These are phyloP conservation scores for Drosophila orosa DNA, from an alignment of 1,140 invertebrate genomes.

Conservation along the genomic window DNA sequence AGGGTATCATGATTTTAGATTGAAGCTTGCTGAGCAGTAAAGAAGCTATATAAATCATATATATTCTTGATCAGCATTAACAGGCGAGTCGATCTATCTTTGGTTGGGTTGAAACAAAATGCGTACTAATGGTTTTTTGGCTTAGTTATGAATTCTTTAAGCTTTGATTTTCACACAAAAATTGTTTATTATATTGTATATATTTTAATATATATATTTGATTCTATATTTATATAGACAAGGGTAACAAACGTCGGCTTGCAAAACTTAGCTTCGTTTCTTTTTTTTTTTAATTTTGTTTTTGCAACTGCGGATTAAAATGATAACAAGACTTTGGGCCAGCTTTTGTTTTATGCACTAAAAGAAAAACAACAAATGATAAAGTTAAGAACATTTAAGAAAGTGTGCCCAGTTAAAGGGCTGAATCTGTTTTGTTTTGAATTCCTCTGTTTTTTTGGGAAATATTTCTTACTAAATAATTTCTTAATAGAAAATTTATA, in stretches of 20 bases:
- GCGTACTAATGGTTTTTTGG: no score
- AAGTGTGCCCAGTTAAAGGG: neutral
- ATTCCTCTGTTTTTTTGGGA: neutral
- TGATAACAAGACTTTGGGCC: constrained; percentile 71
- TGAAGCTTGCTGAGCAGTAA: neutral
- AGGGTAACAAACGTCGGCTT: neutral
- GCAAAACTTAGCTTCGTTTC: neutral
- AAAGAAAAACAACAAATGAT: neutral
- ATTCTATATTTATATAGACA: no score
- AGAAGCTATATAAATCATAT: neutral
- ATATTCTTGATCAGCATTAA: no score
- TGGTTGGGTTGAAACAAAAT: no score
- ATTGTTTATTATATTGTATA: no score
- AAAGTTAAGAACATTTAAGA: neutral
- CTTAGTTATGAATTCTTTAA: no score
- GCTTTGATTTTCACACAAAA: neutral
- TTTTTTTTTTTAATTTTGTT: neutral
- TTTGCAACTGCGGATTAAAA: constrained; percentile 67
- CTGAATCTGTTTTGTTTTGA: neutral
- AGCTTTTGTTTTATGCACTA: constrained; percentile 41
- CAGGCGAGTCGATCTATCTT: neutral
- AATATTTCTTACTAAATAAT: neutral
- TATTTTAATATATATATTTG: no score
- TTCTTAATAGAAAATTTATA: no score
- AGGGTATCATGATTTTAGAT: neutral